Conservation (phyloP, 2,888 invertebrate species). For the Rhimphoctona megacephalus region DNA sequence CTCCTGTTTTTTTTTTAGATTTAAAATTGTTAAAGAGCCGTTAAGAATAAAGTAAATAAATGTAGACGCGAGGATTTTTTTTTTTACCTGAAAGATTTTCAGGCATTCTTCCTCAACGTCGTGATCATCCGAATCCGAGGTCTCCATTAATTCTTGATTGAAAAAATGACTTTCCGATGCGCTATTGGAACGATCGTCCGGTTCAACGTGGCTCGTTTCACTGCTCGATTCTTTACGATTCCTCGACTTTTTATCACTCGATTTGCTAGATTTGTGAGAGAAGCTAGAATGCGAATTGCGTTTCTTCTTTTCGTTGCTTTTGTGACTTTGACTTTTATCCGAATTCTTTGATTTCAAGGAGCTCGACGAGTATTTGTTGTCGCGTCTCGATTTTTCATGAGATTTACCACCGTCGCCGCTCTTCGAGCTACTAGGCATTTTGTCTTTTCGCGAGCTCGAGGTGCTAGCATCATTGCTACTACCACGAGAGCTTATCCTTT, state of each 20-base stretch:
- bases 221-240: conserved; percentile 74
- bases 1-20: conserved; percentile 73
- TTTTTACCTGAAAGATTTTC: conserved; percentile 92
- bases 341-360: conserved; percentile 74
- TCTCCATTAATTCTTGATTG: conserved; percentile 82
- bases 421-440: conserved; percentile 70
- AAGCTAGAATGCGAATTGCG: conserved; percentile 74
- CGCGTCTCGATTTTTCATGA: conserved; percentile 73
- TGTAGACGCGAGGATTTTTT: not conserved
- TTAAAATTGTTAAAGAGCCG: too few relatives aligned
- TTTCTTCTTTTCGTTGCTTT: conserved; percentile 70
- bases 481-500: conserved; percentile 68
- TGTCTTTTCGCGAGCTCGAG: conserved; percentile 72
- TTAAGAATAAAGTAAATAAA: too few relatives aligned
- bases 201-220: conserved; percentile 73
- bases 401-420: conserved; percentile 67
- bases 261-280: conserved; percentile 76
- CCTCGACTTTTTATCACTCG: conserved; percentile 69
- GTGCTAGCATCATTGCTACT: conserved; percentile 58
- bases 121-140: conserved; percentile 88
- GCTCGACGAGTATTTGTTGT: conserved; percentile 76
- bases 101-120: conserved; percentile 93
- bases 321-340: conserved; percentile 76
- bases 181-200: conserved; percentile 74
- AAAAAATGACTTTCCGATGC: conserved; percentile 71